A percentile compares a stretch with the other conserved stretches of the same genome.
Conservation (phyloP, 1,140 invertebrate species). For the Homalodisca vitripennis region DNA sequence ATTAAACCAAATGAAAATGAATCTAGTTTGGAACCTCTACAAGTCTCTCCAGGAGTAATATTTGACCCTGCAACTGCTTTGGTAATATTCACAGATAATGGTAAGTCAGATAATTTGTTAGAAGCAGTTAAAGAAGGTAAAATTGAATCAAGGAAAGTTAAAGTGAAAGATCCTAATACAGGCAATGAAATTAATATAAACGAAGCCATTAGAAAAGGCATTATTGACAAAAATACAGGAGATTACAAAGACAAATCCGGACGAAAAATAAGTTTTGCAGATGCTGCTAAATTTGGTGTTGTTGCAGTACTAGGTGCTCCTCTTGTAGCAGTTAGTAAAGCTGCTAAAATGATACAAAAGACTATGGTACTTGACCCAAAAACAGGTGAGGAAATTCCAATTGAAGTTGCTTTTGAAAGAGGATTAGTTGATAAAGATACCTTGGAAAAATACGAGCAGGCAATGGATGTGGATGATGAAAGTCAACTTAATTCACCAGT, state of each 20-base stretch:
- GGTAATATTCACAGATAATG: slow-evolving; percentile 66
- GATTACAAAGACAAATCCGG: slow-evolving; percentile 65
- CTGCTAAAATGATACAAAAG: slow-evolving; percentile 50
- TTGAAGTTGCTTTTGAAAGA: slow-evolving; percentile 75
- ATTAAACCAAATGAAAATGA: slow-evolving; percentile 52
- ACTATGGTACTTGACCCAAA: slow-evolving; percentile 71
- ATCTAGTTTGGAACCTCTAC: slow-evolving; percentile 60
- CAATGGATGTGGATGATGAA: slow-evolving; percentile 45
- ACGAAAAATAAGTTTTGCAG: slow-evolving; percentile 64
- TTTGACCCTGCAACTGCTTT: slow-evolving; percentile 72
- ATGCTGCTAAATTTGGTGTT: slow-evolving; percentile 73
- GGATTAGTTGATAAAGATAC: slow-evolving; percentile 65
- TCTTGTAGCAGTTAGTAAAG: slow-evolving; percentile 54
- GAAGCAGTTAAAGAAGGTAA: slow-evolving; percentile 66
- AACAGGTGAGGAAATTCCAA: slow-evolving; percentile 70
- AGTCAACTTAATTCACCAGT: slow-evolving; percentile 39
- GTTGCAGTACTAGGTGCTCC: slow-evolving; percentile 63
- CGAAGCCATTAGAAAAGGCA: slow-evolving; percentile 72
- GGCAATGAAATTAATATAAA: slow-evolving; percentile 67
- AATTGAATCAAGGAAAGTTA: slow-evolving; percentile 65
- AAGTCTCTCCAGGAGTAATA: slow-evolving; percentile 66
- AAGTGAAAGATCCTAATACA: slow-evolving; percentile 71
- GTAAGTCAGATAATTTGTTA: slow-evolving; percentile 66
- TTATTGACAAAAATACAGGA: slow-evolving; percentile 71
- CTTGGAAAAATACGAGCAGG: slow-evolving; percentile 56